Conservation (phyloP, 2,113 vertebrate species). For the Hymenochirus boettgeri region DNA sequence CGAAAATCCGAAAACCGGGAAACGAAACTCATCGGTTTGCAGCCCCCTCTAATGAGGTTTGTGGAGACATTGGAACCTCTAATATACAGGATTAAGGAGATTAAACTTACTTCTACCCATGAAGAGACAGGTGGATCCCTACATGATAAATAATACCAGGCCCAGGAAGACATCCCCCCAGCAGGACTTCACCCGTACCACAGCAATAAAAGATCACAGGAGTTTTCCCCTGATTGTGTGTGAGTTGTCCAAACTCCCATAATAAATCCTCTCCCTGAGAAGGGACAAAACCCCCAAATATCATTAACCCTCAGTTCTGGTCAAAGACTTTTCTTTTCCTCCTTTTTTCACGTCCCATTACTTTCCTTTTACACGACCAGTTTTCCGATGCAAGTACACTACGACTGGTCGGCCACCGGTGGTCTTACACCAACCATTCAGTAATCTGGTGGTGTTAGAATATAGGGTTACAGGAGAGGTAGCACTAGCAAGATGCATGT, state of each 20-base stretch:
- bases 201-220: conserved; percentile 71
- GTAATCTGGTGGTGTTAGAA: conserved; percentile 53
- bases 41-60: no score
- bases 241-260: conserved; percentile 77
- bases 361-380: conserved; percentile 80
- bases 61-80: no score
- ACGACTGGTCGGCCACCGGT: conserved; percentile 78
- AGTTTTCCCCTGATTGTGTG: conserved; percentile 77
- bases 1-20: no score
- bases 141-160: conserved; percentile 63
- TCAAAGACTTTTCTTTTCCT: background rate
- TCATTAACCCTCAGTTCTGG: background rate
- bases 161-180: conserved; percentile 71
- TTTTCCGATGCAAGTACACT: conserved; percentile 73
- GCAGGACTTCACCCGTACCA: conserved; percentile 68
- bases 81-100: no score
- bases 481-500: no score
- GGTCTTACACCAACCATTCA: conserved; percentile 73
- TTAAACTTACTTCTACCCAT: conserved; percentile 76
- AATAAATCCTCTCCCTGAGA: conserved; percentile 67
- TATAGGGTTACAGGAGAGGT: no score
- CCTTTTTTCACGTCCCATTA: conserved; percentile 16
- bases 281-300: background rate
- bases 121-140: conserved; percentile 69
- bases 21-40: no score